phyloP scores from a whole-genome alignment of 2,888 invertebrate genomes.

The Eristalis tenax region DNA sequence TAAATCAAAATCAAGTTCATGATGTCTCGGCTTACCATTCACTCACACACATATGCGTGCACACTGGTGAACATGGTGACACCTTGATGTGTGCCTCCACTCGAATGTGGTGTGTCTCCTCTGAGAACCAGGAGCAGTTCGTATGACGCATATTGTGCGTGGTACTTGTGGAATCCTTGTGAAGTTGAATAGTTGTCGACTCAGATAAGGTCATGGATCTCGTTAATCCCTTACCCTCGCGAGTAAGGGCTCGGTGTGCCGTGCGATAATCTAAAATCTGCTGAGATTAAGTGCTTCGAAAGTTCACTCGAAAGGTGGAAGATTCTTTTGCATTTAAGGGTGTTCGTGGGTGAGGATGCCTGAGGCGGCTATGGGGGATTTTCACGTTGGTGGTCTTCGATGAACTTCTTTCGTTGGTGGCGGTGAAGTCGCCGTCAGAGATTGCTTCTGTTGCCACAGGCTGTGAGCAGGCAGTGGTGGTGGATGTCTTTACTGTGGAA shows the following conservation, averaged over 20 bases:
- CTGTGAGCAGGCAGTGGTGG: neutral
- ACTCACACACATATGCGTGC: too few species aligned
- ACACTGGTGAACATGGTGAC: neutral
- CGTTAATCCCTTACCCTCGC: neutral
- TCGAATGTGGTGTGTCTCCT: neutral
- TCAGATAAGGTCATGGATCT: neutral
- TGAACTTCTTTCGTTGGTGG: neutral
- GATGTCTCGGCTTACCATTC: constrained; percentile 15
- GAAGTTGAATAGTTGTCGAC: neutral
- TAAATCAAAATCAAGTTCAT: constrained; percentile 31
- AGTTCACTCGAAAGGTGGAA: neutral
- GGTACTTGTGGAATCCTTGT: neutral
- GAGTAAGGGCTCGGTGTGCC: neutral
- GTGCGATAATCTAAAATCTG: neutral
- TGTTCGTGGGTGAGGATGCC: neutral
- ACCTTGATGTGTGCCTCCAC: neutral
- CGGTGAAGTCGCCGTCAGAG: neutral
- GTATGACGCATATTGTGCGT: neutral
- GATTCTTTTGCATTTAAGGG: neutral
- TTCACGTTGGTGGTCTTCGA: neutral
- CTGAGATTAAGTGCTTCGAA: neutral
- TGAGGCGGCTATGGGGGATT: neutral
- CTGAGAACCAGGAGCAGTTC: neutral
- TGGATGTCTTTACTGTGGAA: neutral
- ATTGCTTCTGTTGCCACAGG: neutral